Percentiles rank a stretch among this genome's conserved stretches.
These are phyloP conservation scores for Leucoma salicis DNA, from an alignment of 2,888 invertebrate species.

Conservation along the genomic window DNA sequence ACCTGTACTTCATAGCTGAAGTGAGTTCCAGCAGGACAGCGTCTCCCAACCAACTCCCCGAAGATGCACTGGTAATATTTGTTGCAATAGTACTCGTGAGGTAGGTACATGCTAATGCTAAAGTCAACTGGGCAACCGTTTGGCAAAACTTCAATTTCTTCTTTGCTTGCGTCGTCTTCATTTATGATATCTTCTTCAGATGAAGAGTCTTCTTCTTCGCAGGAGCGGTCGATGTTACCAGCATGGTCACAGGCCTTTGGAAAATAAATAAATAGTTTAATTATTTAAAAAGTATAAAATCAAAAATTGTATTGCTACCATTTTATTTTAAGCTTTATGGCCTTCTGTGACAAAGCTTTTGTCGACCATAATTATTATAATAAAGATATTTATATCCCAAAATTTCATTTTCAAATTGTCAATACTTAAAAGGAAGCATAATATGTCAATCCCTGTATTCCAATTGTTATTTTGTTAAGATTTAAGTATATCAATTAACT, in stretches of 20 bases:
- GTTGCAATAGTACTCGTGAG: constrained; percentile 38
- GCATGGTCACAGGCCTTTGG: neutral
- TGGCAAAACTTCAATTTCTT: constrained; percentile 12
- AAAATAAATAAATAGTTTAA: neutral
- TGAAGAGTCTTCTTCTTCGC: neutral
- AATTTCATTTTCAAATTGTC: too few relatives aligned
- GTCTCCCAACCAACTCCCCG: neutral
- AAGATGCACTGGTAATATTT: constrained; percentile 24
- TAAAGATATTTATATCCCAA: too few relatives aligned
- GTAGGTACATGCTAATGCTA: constrained; percentile 27
- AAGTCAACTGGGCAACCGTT: constrained; percentile 43
- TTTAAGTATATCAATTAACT: too few relatives aligned
- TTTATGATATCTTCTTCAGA: neutral
- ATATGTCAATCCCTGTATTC: too few relatives aligned
- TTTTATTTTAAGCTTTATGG: too few relatives aligned
- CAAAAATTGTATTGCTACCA: too few relatives aligned
- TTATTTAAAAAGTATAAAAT: too few relatives aligned
- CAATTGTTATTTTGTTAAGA: too few relatives aligned
- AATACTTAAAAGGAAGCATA: too few relatives aligned
- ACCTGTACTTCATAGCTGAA: neutral
- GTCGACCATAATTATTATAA: too few relatives aligned
- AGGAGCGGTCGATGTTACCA: neutral
- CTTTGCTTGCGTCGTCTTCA: neutral
- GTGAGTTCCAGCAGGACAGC: neutral
- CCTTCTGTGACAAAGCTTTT: too few relatives aligned